These are phyloP conservation scores for Aramus guarauna DNA, from an alignment of 2,113 vertebrate species.

Conservation along the genomic window DNA sequence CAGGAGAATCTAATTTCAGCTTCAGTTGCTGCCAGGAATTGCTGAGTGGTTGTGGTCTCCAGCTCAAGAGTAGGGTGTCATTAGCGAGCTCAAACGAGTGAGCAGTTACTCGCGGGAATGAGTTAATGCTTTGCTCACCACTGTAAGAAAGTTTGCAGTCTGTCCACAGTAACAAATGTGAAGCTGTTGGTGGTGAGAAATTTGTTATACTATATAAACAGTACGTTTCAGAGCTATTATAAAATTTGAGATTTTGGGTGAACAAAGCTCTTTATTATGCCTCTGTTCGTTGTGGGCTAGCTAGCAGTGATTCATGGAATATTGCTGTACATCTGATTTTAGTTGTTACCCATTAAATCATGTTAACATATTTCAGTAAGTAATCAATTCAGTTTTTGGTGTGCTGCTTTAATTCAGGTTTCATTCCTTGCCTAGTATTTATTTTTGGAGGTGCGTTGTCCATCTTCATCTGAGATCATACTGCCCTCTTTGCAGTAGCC, in stretches of 20 bases:
- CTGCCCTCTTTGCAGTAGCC: slow-evolving; percentile 73
- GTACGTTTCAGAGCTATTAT: slow-evolving; percentile 50
- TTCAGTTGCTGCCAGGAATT: slow-evolving; percentile 23
- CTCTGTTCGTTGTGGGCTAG: slow-evolving; percentile 34
- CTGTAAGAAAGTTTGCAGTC: background rate
- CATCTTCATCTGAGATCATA: slow-evolving; percentile 64
- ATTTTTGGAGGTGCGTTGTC: slow-evolving; percentile 70
- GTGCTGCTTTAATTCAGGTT: slow-evolving; percentile 72
- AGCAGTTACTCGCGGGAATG: background rate
- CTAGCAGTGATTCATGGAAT: slow-evolving; percentile 73
- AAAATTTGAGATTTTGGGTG: slow-evolving; percentile 42
- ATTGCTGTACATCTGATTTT: slow-evolving; percentile 71
- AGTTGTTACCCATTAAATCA: slow-evolving; percentile 68
- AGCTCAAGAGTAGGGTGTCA: background rate
- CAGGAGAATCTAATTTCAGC: slow-evolving; percentile 36
- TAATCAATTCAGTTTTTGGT: slow-evolving; percentile 74
- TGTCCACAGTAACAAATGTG: slow-evolving; percentile 8
- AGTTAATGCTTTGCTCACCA: background rate
- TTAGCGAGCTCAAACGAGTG: background rate
- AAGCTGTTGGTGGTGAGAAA: slow-evolving; percentile 52
- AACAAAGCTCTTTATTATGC: slow-evolving; percentile 58
- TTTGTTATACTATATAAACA: slow-evolving; percentile 27
- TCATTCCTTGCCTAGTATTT: slow-evolving; percentile 71
- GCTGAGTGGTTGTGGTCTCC: slow-evolving; percentile 8
- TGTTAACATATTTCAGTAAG: slow-evolving; percentile 78